Conservation (phyloP, 92 coral and sea anemone genomes). For the Nematostella vectensis region DNA sequence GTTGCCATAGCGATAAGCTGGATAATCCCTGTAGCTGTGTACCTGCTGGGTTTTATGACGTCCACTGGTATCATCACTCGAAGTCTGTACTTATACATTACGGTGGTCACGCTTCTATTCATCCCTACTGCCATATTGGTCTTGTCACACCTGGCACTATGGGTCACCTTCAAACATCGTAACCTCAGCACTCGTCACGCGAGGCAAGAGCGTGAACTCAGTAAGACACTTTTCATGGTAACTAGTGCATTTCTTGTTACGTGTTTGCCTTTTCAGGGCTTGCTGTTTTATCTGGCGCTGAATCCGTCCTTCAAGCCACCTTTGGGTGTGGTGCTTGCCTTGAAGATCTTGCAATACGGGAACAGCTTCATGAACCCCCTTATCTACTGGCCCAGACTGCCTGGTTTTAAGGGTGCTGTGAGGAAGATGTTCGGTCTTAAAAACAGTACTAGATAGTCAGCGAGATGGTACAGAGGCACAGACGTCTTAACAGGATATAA, state of each 20-base stretch:
- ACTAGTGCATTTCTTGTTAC: constrained; percentile 23
- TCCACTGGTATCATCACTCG: constrained; percentile 13
- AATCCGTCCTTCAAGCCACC: background rate
- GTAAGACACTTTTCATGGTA: constrained; percentile 27
- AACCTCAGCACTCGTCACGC: constrained; percentile 15
- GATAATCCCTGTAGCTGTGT: constrained; percentile 13
- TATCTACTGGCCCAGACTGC: constrained; percentile 67
- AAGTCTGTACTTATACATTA: constrained; percentile 13
- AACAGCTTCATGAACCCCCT: constrained; percentile 82
- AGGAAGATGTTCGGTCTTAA: constrained; percentile 10
- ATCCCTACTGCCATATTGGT: constrained; percentile 28
- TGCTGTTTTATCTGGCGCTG: constrained; percentile 24
- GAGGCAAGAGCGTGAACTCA: constrained; percentile 22
- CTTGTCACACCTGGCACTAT: constrained; percentile 19
- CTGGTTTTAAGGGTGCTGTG: constrained; percentile 54
- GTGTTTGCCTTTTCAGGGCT: constrained; percentile 26
- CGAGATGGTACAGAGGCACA: too few species aligned
- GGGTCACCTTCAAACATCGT: constrained; percentile 20
- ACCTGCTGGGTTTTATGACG: constrained; percentile 5
- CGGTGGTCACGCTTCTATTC: constrained; percentile 12
- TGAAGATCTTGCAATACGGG: constrained; percentile 58
- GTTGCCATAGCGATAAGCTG: constrained; percentile 25
- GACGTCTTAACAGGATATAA: too few species aligned
- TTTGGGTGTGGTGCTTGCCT: constrained; percentile 4
- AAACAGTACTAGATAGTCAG: background rate